Base-by-base conservation (phyloP, 1,140 invertebrate genomes). In the Andrena cerasifolii region DNA sequence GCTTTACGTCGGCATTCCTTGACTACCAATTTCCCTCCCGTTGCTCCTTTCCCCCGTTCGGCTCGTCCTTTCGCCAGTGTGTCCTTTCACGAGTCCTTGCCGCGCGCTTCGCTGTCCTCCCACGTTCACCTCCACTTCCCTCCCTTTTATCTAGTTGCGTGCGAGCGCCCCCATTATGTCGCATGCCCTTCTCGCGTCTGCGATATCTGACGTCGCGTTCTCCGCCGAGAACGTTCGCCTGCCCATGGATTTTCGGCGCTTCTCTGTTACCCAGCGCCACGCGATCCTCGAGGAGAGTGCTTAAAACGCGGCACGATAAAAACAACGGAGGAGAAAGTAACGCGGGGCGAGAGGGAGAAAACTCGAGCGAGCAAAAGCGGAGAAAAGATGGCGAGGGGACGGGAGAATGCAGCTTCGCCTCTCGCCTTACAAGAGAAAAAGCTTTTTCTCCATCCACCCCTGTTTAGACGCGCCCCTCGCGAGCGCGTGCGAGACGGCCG, bases 341-440 rank as follows among this genome's bases (percentile, higher is more conserved):
- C 65, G 58, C 54, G 47, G 53, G 71, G 49, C 76, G 82, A 56
- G 43, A 76, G 54, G 43, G 63, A 71, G 62, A 53, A n/a, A 71
- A 85, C 67, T 84, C 56, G 33, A 61, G 71, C 62, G 72, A 36
- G 77, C 61, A 43, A 66, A 58, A 59, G 58, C n/a, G 53, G 33
- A n/a, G 31, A 21, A 59, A 65, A 54, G 40, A 56, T 47, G 33
- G 14, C 40, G 45, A 31, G 33, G 47, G 26, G 3, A 2, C 4
- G 12, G 3, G 45, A 3, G 2, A 33, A 66, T 47, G 28, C 56
- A 72, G 59, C 74, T 74, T 67, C 78, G 70, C 68, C 61, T 72
- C 71, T 84, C 79, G 83, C 70, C 78, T 84, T 70, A 72, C 74
- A 59, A 70, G 49, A 84, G 83, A 85, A 84, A n/a, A 85, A 85